Evolutionary conservation across 2,888 invertebrate genomes (phyloP).

Genomic region (Agonopterix arenella): DNA sequence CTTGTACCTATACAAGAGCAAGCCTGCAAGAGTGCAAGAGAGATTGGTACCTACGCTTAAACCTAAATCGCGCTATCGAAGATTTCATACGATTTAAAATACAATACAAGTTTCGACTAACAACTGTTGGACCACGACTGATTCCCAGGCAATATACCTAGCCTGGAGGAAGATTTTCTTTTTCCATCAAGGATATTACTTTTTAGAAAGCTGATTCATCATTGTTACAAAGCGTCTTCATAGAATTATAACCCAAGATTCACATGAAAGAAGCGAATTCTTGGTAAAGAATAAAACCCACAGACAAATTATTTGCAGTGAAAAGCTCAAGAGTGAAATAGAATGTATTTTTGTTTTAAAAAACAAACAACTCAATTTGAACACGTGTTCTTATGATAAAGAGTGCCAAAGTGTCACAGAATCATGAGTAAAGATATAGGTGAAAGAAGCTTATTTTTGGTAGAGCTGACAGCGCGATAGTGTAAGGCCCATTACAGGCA

Average conservation of each 20-base stretch:
- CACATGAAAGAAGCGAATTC: slow-evolving; percentile 62
- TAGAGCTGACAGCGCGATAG: slow-evolving; percentile 71
- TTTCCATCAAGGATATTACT: too few species aligned
- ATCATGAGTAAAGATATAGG: slow-evolving; percentile 43
- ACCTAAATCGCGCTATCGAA: too few species aligned
- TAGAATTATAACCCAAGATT: slow-evolving; percentile 39
- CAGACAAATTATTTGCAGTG: too few species aligned
- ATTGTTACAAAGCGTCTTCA: slow-evolving; percentile 13
- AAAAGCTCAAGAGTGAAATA: neutral
- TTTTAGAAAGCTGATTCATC: too few species aligned
- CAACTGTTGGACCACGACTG: too few species aligned
- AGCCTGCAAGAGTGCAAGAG: too few species aligned
- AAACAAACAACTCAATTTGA: slow-evolving; percentile 10
- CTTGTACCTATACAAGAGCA: too few species aligned
- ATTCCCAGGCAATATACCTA: too few species aligned
- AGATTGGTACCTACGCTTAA: too few species aligned
- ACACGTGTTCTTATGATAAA: slow-evolving; percentile 27
- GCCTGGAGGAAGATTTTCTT: too few species aligned
- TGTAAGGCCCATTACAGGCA: slow-evolving; percentile 72
- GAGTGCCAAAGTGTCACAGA: slow-evolving; percentile 29
- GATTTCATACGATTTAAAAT: too few species aligned
- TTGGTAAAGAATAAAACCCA: slow-evolving; percentile 34
- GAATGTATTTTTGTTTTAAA: neutral
- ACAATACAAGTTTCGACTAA: too few species aligned
- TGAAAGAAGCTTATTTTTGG: slow-evolving; percentile 67